phyloP scores from a whole-genome alignment of 2,888 invertebrate species.

The Drosophila rellima region DNA sequence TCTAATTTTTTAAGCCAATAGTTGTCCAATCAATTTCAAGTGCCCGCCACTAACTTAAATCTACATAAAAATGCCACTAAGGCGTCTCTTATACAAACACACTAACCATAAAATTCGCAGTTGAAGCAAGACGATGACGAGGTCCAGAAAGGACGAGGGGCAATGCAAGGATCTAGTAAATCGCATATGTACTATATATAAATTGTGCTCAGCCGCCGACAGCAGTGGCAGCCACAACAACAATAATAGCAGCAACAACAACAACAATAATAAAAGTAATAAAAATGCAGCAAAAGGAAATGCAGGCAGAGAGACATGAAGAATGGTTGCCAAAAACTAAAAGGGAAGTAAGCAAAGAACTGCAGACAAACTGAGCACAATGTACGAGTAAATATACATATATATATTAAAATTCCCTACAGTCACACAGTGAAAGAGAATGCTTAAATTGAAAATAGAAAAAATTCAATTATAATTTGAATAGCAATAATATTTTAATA shows the following conservation, averaged over 20 bases:
- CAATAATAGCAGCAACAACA: constrained; percentile 19
- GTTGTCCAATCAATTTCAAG: constrained; percentile 79
- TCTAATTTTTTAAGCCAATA: constrained; percentile 77
- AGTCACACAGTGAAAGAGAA: neutral
- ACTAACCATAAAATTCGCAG: constrained; percentile 4
- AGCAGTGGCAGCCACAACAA: constrained; percentile 13
- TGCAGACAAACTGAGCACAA: constrained; percentile 43
- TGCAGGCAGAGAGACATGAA: constrained; percentile 46
- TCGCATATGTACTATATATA: constrained; percentile 52
- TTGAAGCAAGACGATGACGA: neutral
- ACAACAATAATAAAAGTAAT: constrained; percentile 19
- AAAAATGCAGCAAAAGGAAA: constrained; percentile 60
- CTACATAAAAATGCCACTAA: constrained; percentile 65
- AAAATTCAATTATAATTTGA: too few species aligned
- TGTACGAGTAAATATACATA: constrained; percentile 6
- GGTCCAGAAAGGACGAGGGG: constrained; percentile 27
- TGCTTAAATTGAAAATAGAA: neutral
- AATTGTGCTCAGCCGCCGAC: constrained; percentile 49
- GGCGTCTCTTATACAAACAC: constrained; percentile 10
- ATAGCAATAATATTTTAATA: too few species aligned
- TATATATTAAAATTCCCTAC: constrained; percentile 25
- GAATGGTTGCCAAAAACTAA: constrained; percentile 52
- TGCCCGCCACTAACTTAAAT: constrained; percentile 67
- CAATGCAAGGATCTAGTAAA: constrained; percentile 25
- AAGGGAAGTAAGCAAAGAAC: constrained; percentile 19